Base-by-base conservation (phyloP, 2,113 vertebrate species). In the Pionites leucogaster region DNA sequence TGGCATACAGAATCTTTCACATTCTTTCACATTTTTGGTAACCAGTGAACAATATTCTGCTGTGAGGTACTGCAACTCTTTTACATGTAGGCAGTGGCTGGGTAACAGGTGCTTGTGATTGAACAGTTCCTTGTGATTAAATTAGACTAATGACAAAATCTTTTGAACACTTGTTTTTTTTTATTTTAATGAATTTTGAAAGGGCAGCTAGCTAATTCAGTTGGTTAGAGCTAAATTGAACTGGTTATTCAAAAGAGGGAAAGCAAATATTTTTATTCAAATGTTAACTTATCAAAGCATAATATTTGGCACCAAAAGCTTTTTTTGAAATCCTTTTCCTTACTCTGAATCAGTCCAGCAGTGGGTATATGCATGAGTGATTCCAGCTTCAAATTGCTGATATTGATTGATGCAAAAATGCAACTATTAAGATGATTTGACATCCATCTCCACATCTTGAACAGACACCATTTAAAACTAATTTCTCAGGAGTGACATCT, bases 251-350 rank as follows among this genome's bases (percentile, higher is more conserved):
- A 82, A 89, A 94, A 80, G 44, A 3, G 2, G 31, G 41, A 92
- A 78, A 75, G 44, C 42, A 96, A 96, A 95, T 77, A 88, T 95
- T 95, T 94, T 94, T 47, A 28, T 96, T 96, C 74, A 82, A 91
- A 94, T 47, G 92, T 85, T 87, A 91, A 92, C 89, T 91, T 69
- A 85, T 69, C 42, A 7, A 96, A 84, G 86, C 65, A 52, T 69
- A 91, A 62, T 35, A 80, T 52, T 96, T 95, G 83, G 77, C 88
- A 92, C 41, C 41, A 62, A 89, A 86, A 67, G 13, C 28, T 70
- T 88, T 86, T 86, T 77, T 64, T 17, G 9, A 44, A 94, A 80
- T 80, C 0, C 63, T 89, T 87, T 93, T 88, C 49, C 35, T 78
- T 91, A 27, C n/a, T 86, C 76, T 88, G 82, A 93, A 78, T 94